Conservation (phyloP, 2,888 invertebrate genomes). For the Agonopterix arenella region DNA sequence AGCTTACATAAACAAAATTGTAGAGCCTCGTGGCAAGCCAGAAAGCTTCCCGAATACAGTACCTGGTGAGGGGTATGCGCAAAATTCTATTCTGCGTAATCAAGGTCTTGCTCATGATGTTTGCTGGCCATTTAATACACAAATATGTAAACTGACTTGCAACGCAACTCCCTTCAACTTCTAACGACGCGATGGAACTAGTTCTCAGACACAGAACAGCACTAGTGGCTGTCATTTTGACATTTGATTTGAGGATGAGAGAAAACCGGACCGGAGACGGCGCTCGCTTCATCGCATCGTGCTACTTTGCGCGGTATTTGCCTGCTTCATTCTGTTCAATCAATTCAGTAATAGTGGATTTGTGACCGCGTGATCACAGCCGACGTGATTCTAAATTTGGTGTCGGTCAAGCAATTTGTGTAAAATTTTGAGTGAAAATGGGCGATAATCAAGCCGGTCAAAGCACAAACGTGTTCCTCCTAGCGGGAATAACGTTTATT, state of each 20-base stretch:
- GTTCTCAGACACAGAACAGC: neutral
- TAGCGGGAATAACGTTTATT: slow-evolving; percentile 44
- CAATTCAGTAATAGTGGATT: slow-evolving; percentile 22
- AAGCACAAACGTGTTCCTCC: slow-evolving; percentile 39
- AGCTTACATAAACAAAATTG: too few species aligned
- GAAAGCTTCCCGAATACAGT: too few species aligned
- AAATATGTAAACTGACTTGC: too few species aligned
- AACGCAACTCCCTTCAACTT: too few species aligned
- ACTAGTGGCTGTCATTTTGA: neutral
- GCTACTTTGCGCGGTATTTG: slow-evolving; percentile 1
- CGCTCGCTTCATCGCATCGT: neutral
- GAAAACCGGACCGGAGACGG: neutral
- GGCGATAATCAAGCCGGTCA: slow-evolving; percentile 55
- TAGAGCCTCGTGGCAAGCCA: too few species aligned
- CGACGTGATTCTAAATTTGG: slow-evolving; percentile 31
- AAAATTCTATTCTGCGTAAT: too few species aligned
- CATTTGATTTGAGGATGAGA: neutral
- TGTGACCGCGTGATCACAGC: slow-evolving; percentile 57
- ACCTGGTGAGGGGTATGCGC: too few species aligned
- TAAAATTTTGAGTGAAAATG: slow-evolving; percentile 64
- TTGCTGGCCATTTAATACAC: too few species aligned
- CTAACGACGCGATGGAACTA: too few species aligned
- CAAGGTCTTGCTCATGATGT: too few species aligned
- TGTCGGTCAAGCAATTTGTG: slow-evolving; percentile 24
- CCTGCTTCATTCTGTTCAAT: slow-evolving; percentile 10